Base-by-base conservation (phyloP, 1,140 invertebrate genomes). In the Homarus americanus region DNA sequence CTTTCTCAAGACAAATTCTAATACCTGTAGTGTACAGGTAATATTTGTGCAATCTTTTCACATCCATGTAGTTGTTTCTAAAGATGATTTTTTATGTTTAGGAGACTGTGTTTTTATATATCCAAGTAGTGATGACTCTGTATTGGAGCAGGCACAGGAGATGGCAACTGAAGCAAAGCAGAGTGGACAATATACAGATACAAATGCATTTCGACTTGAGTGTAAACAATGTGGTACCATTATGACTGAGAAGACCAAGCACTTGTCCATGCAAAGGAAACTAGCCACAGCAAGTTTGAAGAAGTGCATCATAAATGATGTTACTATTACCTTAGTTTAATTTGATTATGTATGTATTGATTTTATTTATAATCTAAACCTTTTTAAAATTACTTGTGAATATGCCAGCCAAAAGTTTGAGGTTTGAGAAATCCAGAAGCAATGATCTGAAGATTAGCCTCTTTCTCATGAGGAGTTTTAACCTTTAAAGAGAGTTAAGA, bases 181-280 rank as follows among this genome's bases (percentile, higher is more conserved):
- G 20, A 97, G 97, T 92, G 95, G 97, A 92, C 98, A 98, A 93
- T 99, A 96, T 93, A 99, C 98, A 5, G 98, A 99, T 95, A 95
- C 98, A 0, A 96, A 97, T 93, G 97, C 97, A 93, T 98, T 99
- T 93, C 97, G 96, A 0, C 94, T 99, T 0, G 96, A 96, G 87
- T 99, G 98, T 94, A 94, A 96, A 90, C 95, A 96, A 24, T 99
- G 98, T 94, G 95, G 97, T 92, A 94, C 95, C 28, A 94, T 96
- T 92, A 94, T 99, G 0, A 96, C 95, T 82, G 98, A 17, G 96
- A 98, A 93, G 94, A 94, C 1, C 96, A 97, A 93, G 98, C 98
- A 0, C 96, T 97, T 92, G 94, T 96, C 76, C 98, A 99, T 95
- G 98, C 98, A 17, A 96, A 97, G 94, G 94, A 95, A 75, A 98